Conservation (phyloP, 2,113 vertebrate genomes). For the Theristicus caerulescens region DNA sequence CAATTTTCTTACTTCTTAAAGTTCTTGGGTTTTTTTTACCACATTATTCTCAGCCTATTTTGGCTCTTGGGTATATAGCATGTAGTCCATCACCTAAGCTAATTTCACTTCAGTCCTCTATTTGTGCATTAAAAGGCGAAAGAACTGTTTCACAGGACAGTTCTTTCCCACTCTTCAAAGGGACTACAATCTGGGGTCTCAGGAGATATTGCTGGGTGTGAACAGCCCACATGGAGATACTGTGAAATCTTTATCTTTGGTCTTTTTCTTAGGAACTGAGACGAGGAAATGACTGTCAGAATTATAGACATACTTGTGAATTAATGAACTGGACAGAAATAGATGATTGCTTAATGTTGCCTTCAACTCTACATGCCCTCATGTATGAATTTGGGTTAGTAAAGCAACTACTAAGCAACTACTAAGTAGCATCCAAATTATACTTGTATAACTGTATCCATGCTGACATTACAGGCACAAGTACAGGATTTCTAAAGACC, state of each 20-base stretch:
- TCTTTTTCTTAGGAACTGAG: neutral
- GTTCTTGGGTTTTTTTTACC: neutral
- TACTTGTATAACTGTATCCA: rapidly evolving
- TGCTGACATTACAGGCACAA: neutral
- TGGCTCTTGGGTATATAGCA: neutral
- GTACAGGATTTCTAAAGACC: neutral
- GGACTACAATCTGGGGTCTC: neutral
- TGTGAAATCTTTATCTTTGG: neutral
- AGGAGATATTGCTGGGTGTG: neutral
- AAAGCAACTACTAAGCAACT: neutral
- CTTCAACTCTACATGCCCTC: neutral
- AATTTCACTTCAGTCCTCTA: neutral
- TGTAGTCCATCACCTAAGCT: neutral
- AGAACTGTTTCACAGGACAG: neutral
- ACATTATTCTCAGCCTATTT: neutral
- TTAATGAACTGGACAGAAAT: neutral
- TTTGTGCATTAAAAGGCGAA: neutral
- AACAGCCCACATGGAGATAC: neutral
- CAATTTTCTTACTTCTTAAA: neutral
- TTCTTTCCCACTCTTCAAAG: neutral
- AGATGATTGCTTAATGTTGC: neutral
- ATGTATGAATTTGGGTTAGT: neutral
- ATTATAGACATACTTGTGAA: neutral
- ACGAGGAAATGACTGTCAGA: neutral
- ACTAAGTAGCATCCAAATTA: neutral